Base-by-base conservation (phyloP, 2,888 invertebrate species). In the Lasioglossum zephyrum region DNA sequence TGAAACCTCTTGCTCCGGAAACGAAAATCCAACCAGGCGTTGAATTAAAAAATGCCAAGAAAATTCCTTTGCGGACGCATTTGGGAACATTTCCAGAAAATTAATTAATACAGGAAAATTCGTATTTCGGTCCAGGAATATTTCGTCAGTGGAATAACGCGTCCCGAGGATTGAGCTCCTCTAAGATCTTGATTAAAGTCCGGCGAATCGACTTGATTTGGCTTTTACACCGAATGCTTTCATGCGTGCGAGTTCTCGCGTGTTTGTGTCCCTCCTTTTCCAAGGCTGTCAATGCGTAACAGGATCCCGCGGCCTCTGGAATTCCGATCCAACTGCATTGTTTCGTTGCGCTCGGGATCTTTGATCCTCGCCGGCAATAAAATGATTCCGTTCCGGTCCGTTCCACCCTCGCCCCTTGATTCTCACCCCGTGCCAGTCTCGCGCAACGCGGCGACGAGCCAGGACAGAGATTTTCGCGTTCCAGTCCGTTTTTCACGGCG, bases 381-480 rank as follows among this genome's bases (percentile, higher is more conserved):
- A 82, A 77, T 49, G n/a, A 47, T 70, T 77, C 73, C 66, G 39
- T 36, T 70, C 47, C 16, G 60, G 18, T 26, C 22, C 63, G 36
- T 44, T 57, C 57, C 41, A 1, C 36, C 6, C 16, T 6, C 2
- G 2, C 9, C 9, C n/a, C 53, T n/a, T 9, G 9, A n/a, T 9
- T 9, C 53, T 9, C 53, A 4, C 22, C 2, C 36, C 36, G 2
- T 2, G 36, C n/a, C 9, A 26, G 16, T n/a, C n/a, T 53, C 53
- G 53, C 1, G 22, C 36, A 5, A 39, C 18, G 69, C 1, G n/a
- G 26, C 26, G 3, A 39, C 18, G 69, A 8, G 39, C 66, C 18
- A 16, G 47, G 39, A 72, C 13, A 74, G 44, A 89, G 79, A 85
- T 87, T 88, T 72, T 44, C 73, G 6, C 11, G 49, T 81, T 79